Base-by-base conservation (phyloP, 2,888 invertebrate genomes). In the Lithosia quadra region DNA sequence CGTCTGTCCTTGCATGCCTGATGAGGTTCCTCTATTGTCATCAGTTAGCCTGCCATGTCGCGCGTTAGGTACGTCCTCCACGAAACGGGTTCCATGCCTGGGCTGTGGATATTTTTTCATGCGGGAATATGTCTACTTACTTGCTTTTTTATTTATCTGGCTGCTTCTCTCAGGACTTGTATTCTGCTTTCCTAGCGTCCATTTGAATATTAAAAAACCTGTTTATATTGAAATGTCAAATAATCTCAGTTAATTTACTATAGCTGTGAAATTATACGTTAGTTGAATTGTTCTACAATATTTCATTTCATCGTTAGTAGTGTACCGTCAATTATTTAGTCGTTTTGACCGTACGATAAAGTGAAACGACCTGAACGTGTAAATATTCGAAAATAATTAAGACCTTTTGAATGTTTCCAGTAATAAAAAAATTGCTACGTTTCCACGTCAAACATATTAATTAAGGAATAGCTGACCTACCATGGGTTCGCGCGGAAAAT, bases 321-420 rank as follows among this genome's bases (percentile, higher is more conserved):
- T 0, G 24, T 62, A 33, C n/a, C 8, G 18, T 21, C 34, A 33
- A 63, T 63, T 53, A 63, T 34, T 33, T 63, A 33, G 21, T 53
- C 63, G 53, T 63, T 63, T 63, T n/a, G 4, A 9, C 39, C 61
- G 18, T 9, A 13, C 10, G 43, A 24, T n/a, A 28, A 62, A 49
- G 13, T n/a, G 28, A n/a, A 62, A 28, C 24, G 18, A 43, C 13
- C 24, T 28, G 43, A 43, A n/a, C 43, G 10, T 43, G n/a, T 49
- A 49, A 49, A 39, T 60, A 60, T 22, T 36, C 21, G 34, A 34
- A 34, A 59, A 34, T 59, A 60, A 22, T 60, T n/a, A 59, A 10
- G 34, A 3, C 36, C 0, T 22, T 34, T 10, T 8, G 21, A 59
- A 59, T 21, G 34, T 34, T 36, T 21, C 0, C 36, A 36, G 34